Evolutionary conservation across 2,797 vertebrate genomes (phyloP), one percentile per base, ranked within the genome.

Genomic region (Brachyalestes nurse): DNA sequence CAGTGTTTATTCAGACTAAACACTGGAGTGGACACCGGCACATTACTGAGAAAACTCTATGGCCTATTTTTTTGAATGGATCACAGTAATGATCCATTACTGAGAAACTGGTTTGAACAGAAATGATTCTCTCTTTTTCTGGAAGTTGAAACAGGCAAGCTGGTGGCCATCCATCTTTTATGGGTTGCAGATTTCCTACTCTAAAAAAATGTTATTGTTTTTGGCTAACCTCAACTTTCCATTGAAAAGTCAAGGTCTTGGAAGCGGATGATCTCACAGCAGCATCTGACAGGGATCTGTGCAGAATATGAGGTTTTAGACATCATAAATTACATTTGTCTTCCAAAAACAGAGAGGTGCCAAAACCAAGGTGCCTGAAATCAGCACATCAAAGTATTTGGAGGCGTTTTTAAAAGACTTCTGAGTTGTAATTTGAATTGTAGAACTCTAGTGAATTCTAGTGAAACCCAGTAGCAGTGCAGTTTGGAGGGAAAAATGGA

Each of bases 81-180:
- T 69, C 66, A 45, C 9, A 69, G 42, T 6, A 47, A 45, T 47
- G 21, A 14, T 69, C 40, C n/a, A 47, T 21, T 69, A 49, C 19
- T 21, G 4, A 47, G 42, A 25, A 45, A 45, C 66, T 8, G 34
- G 25, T 17, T n/a, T 69, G n/a, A 45, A 45, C n/a, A 47, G 38
- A 21, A 66, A 66, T n/a, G 34, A 21, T 6, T 69, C 5, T 47
- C 21, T 21, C 19, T 13, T 45, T 69, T 3, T 42, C 40, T 42
- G 65, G 19, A 42, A 10, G n/a, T 28, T 57, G 47, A 38, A 64
- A 38, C 17, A 64, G 25, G 17, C 25, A 65, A 40, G 17, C 17
- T 23, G n/a, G 25, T 71, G 67, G n/a, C 49, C 19, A 72, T 49
- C 42, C 40, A 49, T 16, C 8, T 78, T 78, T 78, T 10, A 78